Base-by-base conservation (phyloP, 2,888 invertebrate genomes). In the Eilema sororculum region DNA sequence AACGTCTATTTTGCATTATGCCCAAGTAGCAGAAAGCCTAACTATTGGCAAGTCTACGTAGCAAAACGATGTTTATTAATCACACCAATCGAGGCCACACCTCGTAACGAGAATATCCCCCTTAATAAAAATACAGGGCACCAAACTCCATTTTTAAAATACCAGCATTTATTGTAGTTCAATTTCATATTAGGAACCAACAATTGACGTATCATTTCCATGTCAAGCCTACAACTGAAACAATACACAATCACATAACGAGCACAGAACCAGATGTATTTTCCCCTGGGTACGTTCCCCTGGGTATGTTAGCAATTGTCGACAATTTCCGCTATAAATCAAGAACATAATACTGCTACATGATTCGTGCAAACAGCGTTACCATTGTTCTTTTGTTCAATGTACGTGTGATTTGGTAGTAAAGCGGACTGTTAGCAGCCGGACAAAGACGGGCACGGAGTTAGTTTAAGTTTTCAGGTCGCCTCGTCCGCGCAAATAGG, bases 401-500 rank as follows among this genome's bases (percentile, higher is more conserved):
- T 71, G 78, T 81, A 84, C 80, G 81, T 86, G 83, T 83, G 83
- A 86, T 85, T 86, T 85, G 87, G 82, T 81, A 83, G 84, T 76
- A 75, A 79, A 80, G 78, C 79, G 73, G 70, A 79, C 86, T 79
- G 86, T 86, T 87, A 86, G 83, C 83, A 85, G 84, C 82, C 84
- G 85, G 86, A 82, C 80, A 79, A 79, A 76, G 79, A 77, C 80
- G 78, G 82, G 86, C 84, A 87, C 87, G 86, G 85, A 85, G 87
- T 86, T 84, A 88, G 90, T 86, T 91, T 90, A 88, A 89, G 89
- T 89, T 91, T 88, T 86, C 91, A 88, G 87, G 82, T 87, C 88
- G 82, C 84, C 83, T 88, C 83, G 76, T 77, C 76, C 78, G 85
- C 84, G 86, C 90, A 89, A 91, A 91, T 90, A 90, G 89, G 82